These are phyloP conservation scores for Malacoctenus gilli DNA, from an alignment of 2,797 vertebrate species.

Conservation along the genomic window DNA sequence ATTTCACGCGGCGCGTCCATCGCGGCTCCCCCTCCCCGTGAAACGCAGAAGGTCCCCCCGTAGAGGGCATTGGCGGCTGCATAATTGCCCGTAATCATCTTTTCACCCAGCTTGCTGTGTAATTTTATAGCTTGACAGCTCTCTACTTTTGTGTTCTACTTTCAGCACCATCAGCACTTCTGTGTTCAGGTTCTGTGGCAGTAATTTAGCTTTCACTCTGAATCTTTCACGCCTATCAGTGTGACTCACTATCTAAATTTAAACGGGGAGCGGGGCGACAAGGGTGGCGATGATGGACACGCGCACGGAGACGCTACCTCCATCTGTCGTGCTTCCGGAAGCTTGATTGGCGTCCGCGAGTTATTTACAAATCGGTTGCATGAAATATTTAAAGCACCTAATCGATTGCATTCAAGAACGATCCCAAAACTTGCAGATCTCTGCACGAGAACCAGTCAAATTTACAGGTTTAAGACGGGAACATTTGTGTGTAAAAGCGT, in stretches of 20 bases:
- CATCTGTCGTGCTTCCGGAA: too few relatives aligned
- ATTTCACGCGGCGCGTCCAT: slow-evolving; percentile 37
- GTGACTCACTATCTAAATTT: slow-evolving; percentile 62
- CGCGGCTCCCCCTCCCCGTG: slow-evolving; percentile 40
- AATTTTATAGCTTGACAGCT: slow-evolving; percentile 71
- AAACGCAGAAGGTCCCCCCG: slow-evolving; percentile 52
- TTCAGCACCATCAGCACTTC: slow-evolving; percentile 71
- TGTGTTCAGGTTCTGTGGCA: slow-evolving; percentile 57
- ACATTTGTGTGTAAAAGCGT: too few relatives aligned
- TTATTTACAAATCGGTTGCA: too few relatives aligned
- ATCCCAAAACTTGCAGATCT: too few relatives aligned
- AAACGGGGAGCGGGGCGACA: slow-evolving; percentile 27
- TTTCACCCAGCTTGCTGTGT: slow-evolving; percentile 63
- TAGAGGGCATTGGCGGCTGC: slow-evolving; percentile 56
- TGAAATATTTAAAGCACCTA: too few relatives aligned
- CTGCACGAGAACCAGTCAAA: too few relatives aligned
- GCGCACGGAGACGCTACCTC: too few relatives aligned
- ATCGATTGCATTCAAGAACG: too few relatives aligned
- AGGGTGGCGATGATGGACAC: slow-evolving; percentile 36
- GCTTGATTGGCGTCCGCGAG: too few relatives aligned
- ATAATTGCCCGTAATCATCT: slow-evolving; percentile 77
- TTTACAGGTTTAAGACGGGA: too few relatives aligned
- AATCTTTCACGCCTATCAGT: slow-evolving; percentile 54
- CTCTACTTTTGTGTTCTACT: slow-evolving; percentile 65
- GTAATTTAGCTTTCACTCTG: slow-evolving; percentile 69